Evolutionary conservation across 2,797 vertebrate species (phyloP), one percentile per base, ranked within the genome.

Genomic region (Pangasius djambal): DNA sequence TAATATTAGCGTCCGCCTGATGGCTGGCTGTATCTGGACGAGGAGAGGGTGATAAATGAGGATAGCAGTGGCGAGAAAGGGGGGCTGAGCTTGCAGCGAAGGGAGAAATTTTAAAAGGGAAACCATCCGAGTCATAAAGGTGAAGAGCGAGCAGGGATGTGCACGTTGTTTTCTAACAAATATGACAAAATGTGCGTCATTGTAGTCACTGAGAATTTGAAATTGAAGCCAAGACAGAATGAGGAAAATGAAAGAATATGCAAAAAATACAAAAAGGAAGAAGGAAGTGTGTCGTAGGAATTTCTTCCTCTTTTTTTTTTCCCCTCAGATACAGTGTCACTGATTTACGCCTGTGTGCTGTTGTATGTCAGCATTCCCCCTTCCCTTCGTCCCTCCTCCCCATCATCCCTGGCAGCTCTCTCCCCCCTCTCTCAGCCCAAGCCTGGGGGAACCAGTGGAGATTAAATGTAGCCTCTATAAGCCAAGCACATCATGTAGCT

Each of bases 401-500:
- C 94, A 95, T 96, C 91, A 92, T 92, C 88, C 92, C 91, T 81
- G 93, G 69, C 88, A 78, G 52, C 90, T 87, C 91, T 88, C 91
- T 88, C 93, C 28, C 78, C 78, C 90, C 90, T 93, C 95, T 93
- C 94, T 95, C 95, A 96, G 93, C 96, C 94, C 95, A 96, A 97
- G 96, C 97, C 97, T 96, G 96, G 95, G 97, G 97, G 97, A 97
- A 97, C 96, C 96, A 97, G 96, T 93, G 94, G 97, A 98, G 97
- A 98, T 98, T 97, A 98, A 98, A 98, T 98, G 97, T 97, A 97
- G 97, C 96, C 97, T 97, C 96, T 96, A 96, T 97, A 97, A 98
- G 97, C 96, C 97, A 96, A 96, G 95, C 97, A 96, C 97, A 97
- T 97, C 97, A 96, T 96, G 96, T 96, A 96, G 97, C 96, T 96